Conservation (phyloP, 1,140 invertebrate genomes). For the Microplitis demolitor region DNA sequence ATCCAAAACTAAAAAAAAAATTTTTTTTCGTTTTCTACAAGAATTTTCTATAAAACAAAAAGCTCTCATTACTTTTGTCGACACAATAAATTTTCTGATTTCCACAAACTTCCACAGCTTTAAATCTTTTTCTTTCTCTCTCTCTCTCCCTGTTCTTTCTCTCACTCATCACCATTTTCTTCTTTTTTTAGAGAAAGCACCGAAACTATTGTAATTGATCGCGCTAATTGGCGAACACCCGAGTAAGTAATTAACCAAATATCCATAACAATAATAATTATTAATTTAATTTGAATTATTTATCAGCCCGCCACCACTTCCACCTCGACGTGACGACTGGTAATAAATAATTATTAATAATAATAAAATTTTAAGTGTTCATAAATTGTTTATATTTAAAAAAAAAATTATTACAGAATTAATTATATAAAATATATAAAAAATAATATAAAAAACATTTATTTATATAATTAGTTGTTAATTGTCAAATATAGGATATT, state of each 20-base stretch:
- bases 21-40: background rate
- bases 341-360: background rate
- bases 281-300: conserved; percentile 19
- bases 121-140: no score
- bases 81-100: no score
- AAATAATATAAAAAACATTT: background rate
- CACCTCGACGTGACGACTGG: background rate
- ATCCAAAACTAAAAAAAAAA: background rate
- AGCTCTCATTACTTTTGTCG: background rate
- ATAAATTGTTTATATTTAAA: background rate
- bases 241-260: conserved; percentile 39
- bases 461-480: background rate
- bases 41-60: conserved; percentile 11
- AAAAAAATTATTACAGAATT: background rate
- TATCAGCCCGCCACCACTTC: conserved; percentile 43
- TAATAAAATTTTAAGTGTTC: background rate
- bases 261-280: no score
- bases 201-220: conserved; percentile 46
- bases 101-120: no score
- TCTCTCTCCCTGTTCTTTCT: no score
- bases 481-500: no score
- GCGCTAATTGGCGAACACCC: conserved; percentile 48
- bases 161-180: no score
- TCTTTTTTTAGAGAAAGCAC: conserved; percentile 44
- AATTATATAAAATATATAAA: background rate